Evolutionary conservation across 2,888 invertebrate genomes (phyloP).

Genomic region (Julus scanicus): DNA sequence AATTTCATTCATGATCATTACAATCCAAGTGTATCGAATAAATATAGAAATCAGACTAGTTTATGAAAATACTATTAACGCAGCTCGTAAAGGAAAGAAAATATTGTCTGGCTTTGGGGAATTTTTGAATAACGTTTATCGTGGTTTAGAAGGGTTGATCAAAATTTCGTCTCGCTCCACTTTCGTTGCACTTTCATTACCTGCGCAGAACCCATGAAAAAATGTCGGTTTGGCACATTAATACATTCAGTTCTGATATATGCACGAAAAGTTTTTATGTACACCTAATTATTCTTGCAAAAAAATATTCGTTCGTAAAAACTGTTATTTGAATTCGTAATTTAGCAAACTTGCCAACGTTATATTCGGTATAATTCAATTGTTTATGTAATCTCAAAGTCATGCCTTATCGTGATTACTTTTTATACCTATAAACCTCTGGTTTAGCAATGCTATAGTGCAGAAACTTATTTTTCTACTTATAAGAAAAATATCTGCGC

Average conservation of each 20-base stretch:
- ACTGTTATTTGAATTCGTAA: background rate
- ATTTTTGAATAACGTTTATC: background rate
- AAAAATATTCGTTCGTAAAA: background rate
- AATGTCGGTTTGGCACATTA: background rate
- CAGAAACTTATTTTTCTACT: background rate
- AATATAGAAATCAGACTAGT: background rate
- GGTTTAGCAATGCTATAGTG: background rate
- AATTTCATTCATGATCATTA: background rate
- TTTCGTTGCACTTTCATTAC: background rate
- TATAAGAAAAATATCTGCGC: background rate
- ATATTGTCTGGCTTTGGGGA: background rate
- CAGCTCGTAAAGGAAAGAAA: background rate
- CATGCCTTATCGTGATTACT: background rate
- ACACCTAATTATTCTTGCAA: background rate
- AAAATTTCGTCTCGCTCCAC: background rate
- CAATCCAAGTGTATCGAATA: background rate
- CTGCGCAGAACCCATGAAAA: background rate
- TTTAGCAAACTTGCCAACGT: background rate
- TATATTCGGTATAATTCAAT: slow-evolving; percentile 19
- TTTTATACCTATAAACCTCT: background rate
- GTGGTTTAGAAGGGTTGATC: background rate
- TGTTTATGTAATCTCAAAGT: slow-evolving; percentile 35
- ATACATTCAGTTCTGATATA: background rate
- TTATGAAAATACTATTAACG: background rate
- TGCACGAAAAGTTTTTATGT: background rate